Base-by-base conservation (phyloP, 2,888 invertebrate genomes). In the Drosophila acutilabella region DNA sequence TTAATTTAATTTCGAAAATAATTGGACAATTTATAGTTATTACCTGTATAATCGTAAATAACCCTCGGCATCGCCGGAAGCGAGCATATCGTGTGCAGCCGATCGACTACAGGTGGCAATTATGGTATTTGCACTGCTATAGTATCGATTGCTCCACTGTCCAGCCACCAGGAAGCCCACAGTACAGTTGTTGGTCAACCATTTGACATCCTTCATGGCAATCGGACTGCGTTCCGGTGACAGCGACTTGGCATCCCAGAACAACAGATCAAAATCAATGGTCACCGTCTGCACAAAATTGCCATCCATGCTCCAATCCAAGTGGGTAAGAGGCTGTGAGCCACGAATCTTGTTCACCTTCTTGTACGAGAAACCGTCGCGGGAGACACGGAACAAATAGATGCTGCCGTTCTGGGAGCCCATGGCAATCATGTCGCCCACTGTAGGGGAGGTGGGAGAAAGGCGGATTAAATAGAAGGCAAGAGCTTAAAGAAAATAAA, bases 281-380 rank as follows among this genome's bases (percentile, higher is more conserved):
- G 98, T 97, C 57, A 97, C 97, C 0, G 97, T 96, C 93, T 98
- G 98, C 64, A 98, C 93, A 90, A 95, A 97, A 90, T 95, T 96
- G 62, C 97, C 96, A 90, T 98, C 98, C 42, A 96, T 95, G 91
- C 98, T 97, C 98, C 98, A 98, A 91, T 98, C 98, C 58, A 98
- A 93, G 87, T 97, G 97, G 67, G 96, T 95, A 4, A 98, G 93
- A 0, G 97, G 96, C 89, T 97, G 97, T 0, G 96, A 95, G 0
- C 97, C 97, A 14, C 97, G 94, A 67, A 97, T 97, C 93, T 97
- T 97, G 90, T 97, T 97, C 13, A 96, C 96, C 90, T 97, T 97
- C 90, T 97, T 97, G 92, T 97, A 98, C 0, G 97, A 96, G 91
- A 97, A 97, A 2, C 98, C 98, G 90, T 97, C 97, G 51, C 97